A percentile compares a stretch with the other conserved stretches of the same genome.
Evolutionary conservation across 2,888 invertebrate genomes (phyloP).

Genomic region (Lasius fuliginosus): DNA sequence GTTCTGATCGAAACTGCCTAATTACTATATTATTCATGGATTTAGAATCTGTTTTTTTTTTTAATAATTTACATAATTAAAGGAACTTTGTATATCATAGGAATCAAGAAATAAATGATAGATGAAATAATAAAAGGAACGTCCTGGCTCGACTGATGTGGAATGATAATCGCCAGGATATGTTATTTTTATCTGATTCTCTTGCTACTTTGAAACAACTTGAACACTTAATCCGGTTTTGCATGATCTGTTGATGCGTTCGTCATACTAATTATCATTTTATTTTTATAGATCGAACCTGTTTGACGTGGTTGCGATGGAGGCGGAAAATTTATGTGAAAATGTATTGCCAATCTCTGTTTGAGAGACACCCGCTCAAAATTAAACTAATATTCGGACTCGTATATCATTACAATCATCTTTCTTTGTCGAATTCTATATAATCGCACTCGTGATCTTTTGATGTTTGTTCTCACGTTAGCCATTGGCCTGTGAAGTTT

Average conservation of each 20-base stretch:
- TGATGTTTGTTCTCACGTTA: constrained; percentile 6
- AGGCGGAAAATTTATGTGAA: constrained; percentile 8
- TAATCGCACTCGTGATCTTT: neutral
- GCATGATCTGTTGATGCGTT: constrained; percentile 24
- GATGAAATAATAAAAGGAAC: neutral
- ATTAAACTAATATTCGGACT: constrained; percentile 11
- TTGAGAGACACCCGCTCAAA: neutral
- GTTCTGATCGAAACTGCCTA: neutral
- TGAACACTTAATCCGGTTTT: constrained; percentile 38
- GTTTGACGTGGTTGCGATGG: constrained; percentile 6
- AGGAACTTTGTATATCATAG: neutral
- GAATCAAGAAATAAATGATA: neutral
- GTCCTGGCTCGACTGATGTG: neutral
- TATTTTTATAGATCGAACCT: neutral
- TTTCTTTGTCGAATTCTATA: neutral
- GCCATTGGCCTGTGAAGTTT: constrained; percentile 11
- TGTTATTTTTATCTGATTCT: neutral
- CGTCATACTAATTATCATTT: constrained; percentile 33
- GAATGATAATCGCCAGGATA: constrained; percentile 14
- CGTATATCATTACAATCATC: neutral
- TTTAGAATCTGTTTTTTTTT: neutral
- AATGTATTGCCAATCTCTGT: neutral
- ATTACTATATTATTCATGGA: neutral
- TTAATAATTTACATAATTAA: neutral
- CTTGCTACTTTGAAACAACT: neutral